phyloP scores from a whole-genome alignment of 2,797 vertebrate species.

The Malurus splendens region DNA sequence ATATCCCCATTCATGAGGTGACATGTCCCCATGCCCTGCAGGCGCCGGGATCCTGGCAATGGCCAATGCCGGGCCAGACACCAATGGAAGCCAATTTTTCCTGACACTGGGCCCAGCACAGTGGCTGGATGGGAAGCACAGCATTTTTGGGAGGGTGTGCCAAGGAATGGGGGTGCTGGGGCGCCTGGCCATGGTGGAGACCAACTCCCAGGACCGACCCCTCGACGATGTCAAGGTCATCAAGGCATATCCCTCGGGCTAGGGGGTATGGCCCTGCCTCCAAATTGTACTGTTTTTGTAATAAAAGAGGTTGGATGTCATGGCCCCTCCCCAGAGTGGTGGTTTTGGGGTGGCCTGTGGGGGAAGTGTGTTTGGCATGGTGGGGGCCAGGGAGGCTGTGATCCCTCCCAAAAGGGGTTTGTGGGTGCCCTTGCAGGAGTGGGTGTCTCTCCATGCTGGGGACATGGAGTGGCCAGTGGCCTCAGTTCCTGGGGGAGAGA shows the following conservation, averaged over 20 bases:
- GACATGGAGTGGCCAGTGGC: background rate
- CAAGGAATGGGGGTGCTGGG: conserved; percentile 88
- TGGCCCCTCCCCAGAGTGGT: background rate
- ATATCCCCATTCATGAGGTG: background rate
- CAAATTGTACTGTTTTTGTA: background rate
- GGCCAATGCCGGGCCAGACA: conserved; percentile 92
- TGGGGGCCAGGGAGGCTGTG: background rate
- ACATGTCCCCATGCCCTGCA: background rate
- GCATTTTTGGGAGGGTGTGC: conserved; percentile 88
- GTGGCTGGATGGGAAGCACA: conserved; percentile 94
- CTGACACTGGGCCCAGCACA: conserved; percentile 85
- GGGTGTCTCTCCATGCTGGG: background rate
- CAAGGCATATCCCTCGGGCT: conserved; percentile 71
- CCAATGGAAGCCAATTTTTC: conserved; percentile 96
- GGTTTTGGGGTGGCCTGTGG: background rate
- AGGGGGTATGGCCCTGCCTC: background rate
- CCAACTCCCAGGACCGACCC: conserved; percentile 88
- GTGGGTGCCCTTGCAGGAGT: background rate
- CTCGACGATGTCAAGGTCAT: conserved; percentile 88
- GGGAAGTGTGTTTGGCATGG: background rate
- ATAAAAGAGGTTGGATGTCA: background rate
- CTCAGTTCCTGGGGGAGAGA: background rate
- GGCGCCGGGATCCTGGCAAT: conserved; percentile 94
- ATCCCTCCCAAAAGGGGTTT: background rate
- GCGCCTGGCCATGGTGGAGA: conserved; percentile 92